Evolutionary conservation across 2,888 invertebrate genomes (phyloP), one percentile per base, ranked within the genome.

Genomic region (Strigamia maritima): DNA sequence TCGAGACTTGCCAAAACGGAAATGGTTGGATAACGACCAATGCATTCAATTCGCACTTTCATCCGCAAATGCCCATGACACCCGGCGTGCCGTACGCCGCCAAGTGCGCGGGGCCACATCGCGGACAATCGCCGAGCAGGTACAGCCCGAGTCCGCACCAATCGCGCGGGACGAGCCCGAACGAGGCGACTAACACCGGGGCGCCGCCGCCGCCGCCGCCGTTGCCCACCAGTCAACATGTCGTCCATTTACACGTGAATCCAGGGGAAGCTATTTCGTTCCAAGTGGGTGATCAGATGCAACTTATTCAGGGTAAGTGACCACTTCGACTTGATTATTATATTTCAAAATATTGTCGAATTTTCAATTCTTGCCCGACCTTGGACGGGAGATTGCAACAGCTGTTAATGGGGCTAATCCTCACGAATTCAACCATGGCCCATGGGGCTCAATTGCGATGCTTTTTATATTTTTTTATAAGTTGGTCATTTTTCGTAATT

Each of bases 181-280:
- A 77, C 44, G 31, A 65, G 22, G 80, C 28, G 8, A 31, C 14
- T 14, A 16, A 28, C 40, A 75, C 26, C 16, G 44, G 10, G 24
- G 40, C 77, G 10, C 65, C 80, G 14, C 76, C 65, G 12, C 76
- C 75, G 14, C 12, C 76, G 28, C 38, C 76, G 10, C 19, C 79
- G 8, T 40, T 19, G n/a, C 26, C 74, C 28, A 16, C 28, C 14
- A 14, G 49, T 40, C 90, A 91, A 84, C 90, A 91, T 84, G 90
- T 92, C 80, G 92, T 92, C 82, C 89, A 91, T 83, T 90, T 93
- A 84, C 92, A 92, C 86, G 90, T 93, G 83, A 91, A 92, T 86
- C 91, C 91, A 14, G 93, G 93, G n/a, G 92, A 92, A 83, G 91
- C 91, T 28, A 90, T 93, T 85, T 91, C 91, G 82, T 90, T 93